These are phyloP conservation scores for Vidua chalybeata DNA, from an alignment of 2,113 vertebrate genomes.

Conservation along the genomic window DNA sequence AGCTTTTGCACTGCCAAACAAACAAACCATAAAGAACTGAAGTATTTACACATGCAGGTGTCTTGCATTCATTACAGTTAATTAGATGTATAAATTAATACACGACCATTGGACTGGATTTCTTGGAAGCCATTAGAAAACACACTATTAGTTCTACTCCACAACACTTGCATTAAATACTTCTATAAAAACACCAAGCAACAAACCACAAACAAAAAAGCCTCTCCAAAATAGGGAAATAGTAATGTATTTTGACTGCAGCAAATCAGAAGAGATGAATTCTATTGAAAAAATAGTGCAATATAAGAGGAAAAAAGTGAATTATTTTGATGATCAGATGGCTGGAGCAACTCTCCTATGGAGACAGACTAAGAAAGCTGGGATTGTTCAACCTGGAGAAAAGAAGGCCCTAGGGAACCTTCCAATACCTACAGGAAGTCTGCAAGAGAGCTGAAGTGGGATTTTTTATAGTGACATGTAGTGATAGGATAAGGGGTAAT, in stretches of 20 bases:
- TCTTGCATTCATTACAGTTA: neutral
- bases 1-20: neutral
- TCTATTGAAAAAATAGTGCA: accelerated
- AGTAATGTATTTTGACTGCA: neutral
- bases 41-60: neutral
- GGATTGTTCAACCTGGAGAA: neutral
- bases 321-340: neutral
- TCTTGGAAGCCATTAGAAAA: neutral
- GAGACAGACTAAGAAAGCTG: neutral
- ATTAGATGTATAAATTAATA: neutral
- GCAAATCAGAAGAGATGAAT: neutral
- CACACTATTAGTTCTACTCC: neutral
- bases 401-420: neutral
- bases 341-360: neutral
- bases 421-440: neutral
- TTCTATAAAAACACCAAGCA: neutral
- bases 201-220: accelerated
- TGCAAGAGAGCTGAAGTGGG: neutral
- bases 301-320: neutral
- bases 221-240: no score
- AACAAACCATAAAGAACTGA: neutral
- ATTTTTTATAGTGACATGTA: neutral
- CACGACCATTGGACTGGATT: neutral
- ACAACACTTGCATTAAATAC: neutral
- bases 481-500: neutral